Conservation (phyloP, 2,113 vertebrate species). For the Pogona vitticeps region DNA sequence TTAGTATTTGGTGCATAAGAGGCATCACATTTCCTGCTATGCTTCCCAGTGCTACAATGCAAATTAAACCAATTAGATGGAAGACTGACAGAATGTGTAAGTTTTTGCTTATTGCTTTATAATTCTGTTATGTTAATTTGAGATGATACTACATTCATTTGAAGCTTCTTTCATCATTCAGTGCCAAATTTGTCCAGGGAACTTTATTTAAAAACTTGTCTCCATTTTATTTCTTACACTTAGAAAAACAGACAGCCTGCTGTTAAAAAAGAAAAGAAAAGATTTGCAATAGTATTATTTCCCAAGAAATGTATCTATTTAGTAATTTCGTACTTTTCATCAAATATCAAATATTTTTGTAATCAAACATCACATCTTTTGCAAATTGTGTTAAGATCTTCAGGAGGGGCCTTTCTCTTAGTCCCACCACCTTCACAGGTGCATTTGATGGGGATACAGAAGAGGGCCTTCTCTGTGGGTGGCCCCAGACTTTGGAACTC, state of each 20-base stretch:
- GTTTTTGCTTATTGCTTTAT: slow-evolving; percentile 35
- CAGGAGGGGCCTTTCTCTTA: too few species aligned
- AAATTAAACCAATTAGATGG: slow-evolving; percentile 29
- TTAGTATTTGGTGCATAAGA: slow-evolving; percentile 10
- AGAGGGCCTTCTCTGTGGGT: too few species aligned
- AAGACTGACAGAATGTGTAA: slow-evolving; percentile 20
- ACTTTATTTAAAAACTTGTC: slow-evolving; percentile 18
- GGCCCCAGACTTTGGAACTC: too few species aligned
- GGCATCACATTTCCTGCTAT: slow-evolving; percentile 1
- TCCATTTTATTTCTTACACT: background rate
- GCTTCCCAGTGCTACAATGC: slow-evolving; percentile 11
- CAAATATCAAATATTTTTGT: background rate
- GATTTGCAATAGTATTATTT: background rate
- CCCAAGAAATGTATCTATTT: accelerated
- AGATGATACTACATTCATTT: background rate
- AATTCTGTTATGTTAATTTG: slow-evolving; percentile 24
- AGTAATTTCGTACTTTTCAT: background rate
- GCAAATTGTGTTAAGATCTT: background rate
- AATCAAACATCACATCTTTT: background rate
- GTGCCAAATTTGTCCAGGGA: background rate
- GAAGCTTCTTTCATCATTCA: background rate
- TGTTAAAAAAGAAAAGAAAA: background rate
- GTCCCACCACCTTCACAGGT: too few species aligned
- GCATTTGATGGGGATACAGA: too few species aligned
- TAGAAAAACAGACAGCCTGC: background rate